Base-by-base conservation (phyloP, 2,888 invertebrate species). In the Netelia virgata region DNA sequence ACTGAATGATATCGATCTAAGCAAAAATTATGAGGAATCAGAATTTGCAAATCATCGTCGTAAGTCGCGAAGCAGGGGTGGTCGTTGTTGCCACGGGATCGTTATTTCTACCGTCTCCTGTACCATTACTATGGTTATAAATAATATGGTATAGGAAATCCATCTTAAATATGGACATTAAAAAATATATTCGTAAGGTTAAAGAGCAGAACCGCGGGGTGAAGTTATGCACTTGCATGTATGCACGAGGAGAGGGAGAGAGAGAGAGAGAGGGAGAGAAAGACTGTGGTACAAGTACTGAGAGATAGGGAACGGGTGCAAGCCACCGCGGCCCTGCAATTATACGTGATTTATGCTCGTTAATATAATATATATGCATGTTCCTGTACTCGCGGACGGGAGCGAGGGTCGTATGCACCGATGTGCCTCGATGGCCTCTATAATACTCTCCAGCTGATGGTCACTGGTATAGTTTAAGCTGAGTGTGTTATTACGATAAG, bases 321-420 rank as follows among this genome's bases (percentile, higher is more conserved):
- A 79, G 69, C 79, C 83, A 78, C 85, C 72, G 70, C 57, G 84
- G 80, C 74, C 73, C 68, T 82, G 85, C 85, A 87, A 87, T 87
- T 87, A 87, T 72, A 55, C 83, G 70, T 87, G 86, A 87, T 87
- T 87, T 86, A 87, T 86, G 82, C 74, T 83, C 80, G 86, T 85
- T 87, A 78, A 83, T 20, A 66, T 36, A 78, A 43, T 41, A 23
- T 16, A 18, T 57, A 79, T 11, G 43, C 72, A 79, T 53, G 79
- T 66, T 83, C 66, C 69, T 47, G 57, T 55, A 77, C 78, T 77
- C 57, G 70, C 50, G 23, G 41, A 76, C 75, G 63, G 28, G 47
- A 18, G 50, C 50, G 75, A 63, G 76, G 66, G 63, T 72, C 68
- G 59, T 77, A 66, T 55, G 50, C 80, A 68, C 78, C 55, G 74